Evolutionary conservation across 1,140 invertebrate genomes (phyloP).

Genomic region (Homalodisca vitripennis): DNA sequence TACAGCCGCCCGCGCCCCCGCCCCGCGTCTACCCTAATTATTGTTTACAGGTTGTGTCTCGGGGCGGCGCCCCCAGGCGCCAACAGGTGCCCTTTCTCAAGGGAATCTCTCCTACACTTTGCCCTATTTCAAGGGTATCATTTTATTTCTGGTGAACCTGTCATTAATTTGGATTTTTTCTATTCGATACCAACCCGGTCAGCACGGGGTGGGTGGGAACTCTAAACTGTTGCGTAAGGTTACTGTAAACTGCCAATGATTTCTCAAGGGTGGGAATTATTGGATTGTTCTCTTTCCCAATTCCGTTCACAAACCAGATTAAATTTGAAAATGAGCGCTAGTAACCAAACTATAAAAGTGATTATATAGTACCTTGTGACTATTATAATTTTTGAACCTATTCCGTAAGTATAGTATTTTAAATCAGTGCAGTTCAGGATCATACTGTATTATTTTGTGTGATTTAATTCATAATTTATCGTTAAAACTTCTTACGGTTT

Average conservation of each 20-base stretch:
- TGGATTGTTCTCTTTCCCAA: too few relatives aligned
- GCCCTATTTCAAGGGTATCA: constrained; percentile 24
- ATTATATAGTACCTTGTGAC: too few relatives aligned
- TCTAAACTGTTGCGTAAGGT: background rate
- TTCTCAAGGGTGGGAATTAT: background rate
- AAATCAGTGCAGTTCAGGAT: too few relatives aligned
- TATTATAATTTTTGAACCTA: too few relatives aligned
- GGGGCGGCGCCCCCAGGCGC: constrained; percentile 4
- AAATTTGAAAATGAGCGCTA: too few relatives aligned
- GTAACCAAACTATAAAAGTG: too few relatives aligned
- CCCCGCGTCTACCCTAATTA: constrained; percentile 5
- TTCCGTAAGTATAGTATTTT: too few relatives aligned
- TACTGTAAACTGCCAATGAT: constrained; percentile 6
- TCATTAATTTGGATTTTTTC: constrained; percentile 27
- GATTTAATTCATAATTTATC: too few relatives aligned
- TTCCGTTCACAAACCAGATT: too few relatives aligned
- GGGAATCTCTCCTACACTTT: constrained; percentile 8
- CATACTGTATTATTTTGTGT: too few relatives aligned
- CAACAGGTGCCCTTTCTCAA: constrained; percentile 19
- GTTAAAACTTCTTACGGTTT: too few relatives aligned
- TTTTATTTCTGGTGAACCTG: constrained; percentile 27
- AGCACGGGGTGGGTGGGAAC: background rate
- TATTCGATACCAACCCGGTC: background rate
- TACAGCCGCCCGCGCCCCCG: constrained; percentile 6
- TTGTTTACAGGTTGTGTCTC: constrained; percentile 14